These are phyloP conservation scores for Idaea straminata DNA, from an alignment of 2,888 invertebrate genomes.

Conservation along the genomic window DNA sequence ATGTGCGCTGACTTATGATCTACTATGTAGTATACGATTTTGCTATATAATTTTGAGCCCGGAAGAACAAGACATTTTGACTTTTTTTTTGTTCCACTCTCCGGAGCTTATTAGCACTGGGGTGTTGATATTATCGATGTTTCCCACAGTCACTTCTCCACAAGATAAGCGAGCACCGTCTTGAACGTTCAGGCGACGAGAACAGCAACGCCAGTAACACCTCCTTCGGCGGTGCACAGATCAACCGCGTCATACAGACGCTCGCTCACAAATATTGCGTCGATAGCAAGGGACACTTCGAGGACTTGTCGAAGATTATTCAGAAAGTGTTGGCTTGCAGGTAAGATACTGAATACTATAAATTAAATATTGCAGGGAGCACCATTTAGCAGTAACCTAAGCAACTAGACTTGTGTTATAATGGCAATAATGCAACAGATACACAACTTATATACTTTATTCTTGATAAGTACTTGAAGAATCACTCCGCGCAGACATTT, in stretches of 20 bases:
- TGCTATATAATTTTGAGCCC: too few relatives aligned
- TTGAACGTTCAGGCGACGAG: constrained; percentile 82
- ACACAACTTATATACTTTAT: too few relatives aligned
- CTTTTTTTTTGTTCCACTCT: too few relatives aligned
- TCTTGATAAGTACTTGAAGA: too few relatives aligned
- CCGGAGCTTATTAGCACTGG: too few relatives aligned
- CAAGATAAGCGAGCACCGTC: constrained; percentile 92
- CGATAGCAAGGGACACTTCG: constrained; percentile 96
- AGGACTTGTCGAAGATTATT: constrained; percentile 94
- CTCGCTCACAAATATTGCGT: constrained; percentile 97
- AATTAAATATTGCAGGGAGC: background rate
- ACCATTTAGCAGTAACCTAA: too few relatives aligned
- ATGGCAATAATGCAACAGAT: too few relatives aligned
- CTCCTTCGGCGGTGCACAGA: constrained; percentile 83
- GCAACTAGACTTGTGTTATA: too few relatives aligned
- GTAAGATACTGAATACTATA: constrained; percentile 45
- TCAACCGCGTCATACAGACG: constrained; percentile 95
- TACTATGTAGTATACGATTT: too few relatives aligned
- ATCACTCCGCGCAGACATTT: too few relatives aligned
- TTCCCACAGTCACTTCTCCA: constrained; percentile 83
- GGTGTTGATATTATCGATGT: constrained; percentile 9
- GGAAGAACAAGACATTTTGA: too few relatives aligned
- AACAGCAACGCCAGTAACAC: constrained; percentile 72
- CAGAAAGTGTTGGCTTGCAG: constrained; percentile 95
- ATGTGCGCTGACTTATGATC: too few relatives aligned